Conservation (phyloP, 2,888 invertebrate genomes). For the Xanthia icteritia region DNA sequence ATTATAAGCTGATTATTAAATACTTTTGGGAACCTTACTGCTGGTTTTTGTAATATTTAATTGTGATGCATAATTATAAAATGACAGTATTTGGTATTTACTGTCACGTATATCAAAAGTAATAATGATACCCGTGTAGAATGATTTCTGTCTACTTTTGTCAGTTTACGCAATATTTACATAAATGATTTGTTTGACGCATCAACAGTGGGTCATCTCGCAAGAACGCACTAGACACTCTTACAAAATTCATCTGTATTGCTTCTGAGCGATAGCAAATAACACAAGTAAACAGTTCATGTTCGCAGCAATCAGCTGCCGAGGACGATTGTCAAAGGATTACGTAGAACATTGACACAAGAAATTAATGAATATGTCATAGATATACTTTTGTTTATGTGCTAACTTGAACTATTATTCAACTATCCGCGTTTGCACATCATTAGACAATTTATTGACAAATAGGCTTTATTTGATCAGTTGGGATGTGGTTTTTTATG, state of each 20-base stretch:
- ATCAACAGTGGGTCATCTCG: constrained; percentile 64
- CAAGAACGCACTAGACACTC: constrained; percentile 64
- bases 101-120: constrained; percentile 30
- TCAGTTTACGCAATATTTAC: constrained; percentile 79
- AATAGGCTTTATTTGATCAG: constrained; percentile 4
- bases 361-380: constrained; percentile 43
- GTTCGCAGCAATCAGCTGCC: constrained; percentile 61
- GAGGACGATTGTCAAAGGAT: constrained; percentile 62
- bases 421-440: constrained; percentile 20
- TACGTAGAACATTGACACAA: constrained; percentile 48
- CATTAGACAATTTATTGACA: constrained; percentile 11
- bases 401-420: constrained; percentile 2
- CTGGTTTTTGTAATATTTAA: constrained; percentile 25
- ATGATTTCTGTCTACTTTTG: constrained; percentile 40
- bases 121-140: constrained; percentile 13
- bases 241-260: constrained; percentile 74
- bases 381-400: constrained; percentile 34
- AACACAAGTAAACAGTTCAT: constrained; percentile 66
- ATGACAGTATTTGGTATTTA: neutral
- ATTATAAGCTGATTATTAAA: neutral
- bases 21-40: constrained; percentile 5
- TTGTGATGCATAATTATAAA: constrained; percentile 37
- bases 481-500: neutral
- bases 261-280: constrained; percentile 68
- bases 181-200: constrained; percentile 78